Percentiles rank a stretch among this genome's conserved stretches.
These are phyloP conservation scores for Nerophis ophidion DNA, from an alignment of 2,113 vertebrate species.

Conservation along the genomic window DNA sequence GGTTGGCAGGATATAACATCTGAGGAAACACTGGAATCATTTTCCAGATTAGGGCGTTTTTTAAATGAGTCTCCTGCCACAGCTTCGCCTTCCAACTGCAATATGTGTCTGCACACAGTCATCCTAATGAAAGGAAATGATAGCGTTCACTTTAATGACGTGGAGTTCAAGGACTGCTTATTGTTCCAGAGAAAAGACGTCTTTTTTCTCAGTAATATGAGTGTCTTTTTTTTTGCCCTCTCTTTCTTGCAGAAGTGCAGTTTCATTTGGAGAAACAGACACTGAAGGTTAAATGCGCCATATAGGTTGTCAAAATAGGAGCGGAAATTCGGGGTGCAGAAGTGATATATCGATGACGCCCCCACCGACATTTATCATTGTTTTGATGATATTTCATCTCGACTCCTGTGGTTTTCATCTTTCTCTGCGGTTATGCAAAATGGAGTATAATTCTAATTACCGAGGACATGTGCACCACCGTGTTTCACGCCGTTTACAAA, in stretches of 20 bases:
- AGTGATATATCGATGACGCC: conserved; percentile 63
- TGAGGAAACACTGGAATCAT: conserved; percentile 73
- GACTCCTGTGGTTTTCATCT: conserved; percentile 50
- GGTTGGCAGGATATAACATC: conserved; percentile 69
- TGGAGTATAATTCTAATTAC: conserved; percentile 59
- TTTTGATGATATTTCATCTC: conserved; percentile 63
- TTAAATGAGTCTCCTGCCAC: conserved; percentile 70
- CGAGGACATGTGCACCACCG: conserved; percentile 46
- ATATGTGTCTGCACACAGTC: conserved; percentile 74
- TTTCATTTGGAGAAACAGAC: conserved; percentile 71
- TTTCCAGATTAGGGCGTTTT: conserved; percentile 71
- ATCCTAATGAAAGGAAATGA: conserved; percentile 76
- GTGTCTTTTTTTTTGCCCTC: conserved; percentile 44
- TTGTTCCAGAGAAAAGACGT: conserved; percentile 72
- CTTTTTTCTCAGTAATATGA: conserved; percentile 72
- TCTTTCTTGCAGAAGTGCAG: conserved; percentile 40
- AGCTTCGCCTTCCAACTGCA: conserved; percentile 68
- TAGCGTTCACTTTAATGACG: conserved; percentile 74
- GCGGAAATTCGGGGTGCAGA: conserved; percentile 47
- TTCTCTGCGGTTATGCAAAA: conserved; percentile 63
- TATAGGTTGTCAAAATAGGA: conserved; percentile 69
- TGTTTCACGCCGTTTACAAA: conserved; percentile 51
- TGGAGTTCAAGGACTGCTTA: conserved; percentile 72
- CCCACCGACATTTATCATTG: conserved; percentile 42
- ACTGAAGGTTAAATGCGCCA: conserved; percentile 66